Evolutionary conservation across 2,113 vertebrate genomes (phyloP).

Genomic region (Peromyscus leucopus): DNA sequence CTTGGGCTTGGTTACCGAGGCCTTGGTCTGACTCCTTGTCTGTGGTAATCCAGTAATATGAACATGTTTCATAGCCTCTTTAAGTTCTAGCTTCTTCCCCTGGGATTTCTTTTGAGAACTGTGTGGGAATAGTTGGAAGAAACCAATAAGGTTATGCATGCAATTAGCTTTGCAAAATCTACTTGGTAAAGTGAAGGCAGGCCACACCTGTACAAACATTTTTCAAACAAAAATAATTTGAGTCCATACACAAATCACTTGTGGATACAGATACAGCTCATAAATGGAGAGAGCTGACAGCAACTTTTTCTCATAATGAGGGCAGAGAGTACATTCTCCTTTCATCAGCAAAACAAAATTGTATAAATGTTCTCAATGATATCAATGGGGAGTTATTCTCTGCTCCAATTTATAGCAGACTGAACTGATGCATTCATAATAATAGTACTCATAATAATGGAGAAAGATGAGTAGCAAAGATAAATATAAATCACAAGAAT

Average conservation of each 20-base stretch:
- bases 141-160: background rate
- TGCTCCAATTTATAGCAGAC: slow-evolving; percentile 78
- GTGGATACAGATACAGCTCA: slow-evolving; percentile 5
- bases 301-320: slow-evolving; percentile 73
- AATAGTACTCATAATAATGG: slow-evolving; percentile 76
- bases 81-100: background rate
- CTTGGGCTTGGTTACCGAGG: background rate
- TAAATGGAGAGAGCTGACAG: slow-evolving; percentile 34
- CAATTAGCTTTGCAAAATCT: slow-evolving; percentile 13
- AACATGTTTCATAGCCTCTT: background rate
- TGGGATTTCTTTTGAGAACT: slow-evolving; percentile 27
- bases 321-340: slow-evolving; percentile 79
- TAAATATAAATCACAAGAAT: slow-evolving; percentile 77
- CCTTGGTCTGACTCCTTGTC: background rate
- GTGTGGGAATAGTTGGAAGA: background rate
- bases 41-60: background rate
- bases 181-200: background rate
- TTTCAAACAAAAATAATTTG: background rate
- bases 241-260: background rate
- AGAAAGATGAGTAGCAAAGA: slow-evolving; percentile 81
- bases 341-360: slow-evolving; percentile 78
- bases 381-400: slow-evolving; percentile 77
- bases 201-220: background rate
- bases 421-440: slow-evolving; percentile 76
- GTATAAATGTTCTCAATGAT: slow-evolving; percentile 56